Evolutionary conservation across 2,113 vertebrate genomes (phyloP).

Genomic region (Cricetomys ansorgei): DNA sequence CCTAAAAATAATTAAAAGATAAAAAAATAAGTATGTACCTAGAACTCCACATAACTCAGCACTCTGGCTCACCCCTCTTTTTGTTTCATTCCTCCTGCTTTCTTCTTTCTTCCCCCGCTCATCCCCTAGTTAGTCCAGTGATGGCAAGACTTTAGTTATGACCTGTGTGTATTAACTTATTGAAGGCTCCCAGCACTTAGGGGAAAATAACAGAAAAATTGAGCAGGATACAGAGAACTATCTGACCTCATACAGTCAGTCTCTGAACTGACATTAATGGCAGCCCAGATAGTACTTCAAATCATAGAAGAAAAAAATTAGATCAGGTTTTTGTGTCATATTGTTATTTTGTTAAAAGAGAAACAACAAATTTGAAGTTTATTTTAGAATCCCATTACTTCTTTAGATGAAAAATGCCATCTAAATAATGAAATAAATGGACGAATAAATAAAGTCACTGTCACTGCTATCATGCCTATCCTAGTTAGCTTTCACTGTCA

Average conservation of each 20-base stretch:
- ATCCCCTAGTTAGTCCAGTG: background rate
- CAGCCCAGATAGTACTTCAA: background rate
- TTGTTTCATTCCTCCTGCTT: background rate
- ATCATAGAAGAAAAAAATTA: background rate
- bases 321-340: background rate
- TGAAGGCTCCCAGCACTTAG: background rate
- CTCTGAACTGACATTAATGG: background rate
- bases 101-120: background rate
- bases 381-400: background rate
- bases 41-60: background rate
- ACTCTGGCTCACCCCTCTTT: background rate
- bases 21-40: background rate
- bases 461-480: background rate
- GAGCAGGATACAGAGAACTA: background rate
- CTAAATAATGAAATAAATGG: background rate
- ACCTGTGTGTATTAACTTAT: background rate
- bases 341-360: constrained; percentile 45
- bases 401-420: background rate
- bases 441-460: background rate
- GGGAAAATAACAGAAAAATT: background rate
- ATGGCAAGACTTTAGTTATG: background rate
- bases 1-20: background rate
- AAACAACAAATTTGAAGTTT: background rate
- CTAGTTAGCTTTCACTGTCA: background rate
- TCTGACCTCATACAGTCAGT: background rate